phyloP scores from a whole-genome alignment of 2,888 invertebrate species.

The Eurois occulta region DNA sequence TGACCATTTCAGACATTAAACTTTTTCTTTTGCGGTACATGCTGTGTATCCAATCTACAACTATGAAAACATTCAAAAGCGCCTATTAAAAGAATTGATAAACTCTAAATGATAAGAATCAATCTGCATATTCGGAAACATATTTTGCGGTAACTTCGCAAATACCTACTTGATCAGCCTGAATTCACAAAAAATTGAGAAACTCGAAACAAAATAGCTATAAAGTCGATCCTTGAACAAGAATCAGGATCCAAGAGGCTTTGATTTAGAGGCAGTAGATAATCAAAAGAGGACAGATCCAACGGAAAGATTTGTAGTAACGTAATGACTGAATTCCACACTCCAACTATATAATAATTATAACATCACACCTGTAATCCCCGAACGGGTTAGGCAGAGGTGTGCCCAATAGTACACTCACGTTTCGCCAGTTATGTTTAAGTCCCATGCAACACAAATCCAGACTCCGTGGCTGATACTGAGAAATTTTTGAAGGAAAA shows the following conservation, averaged over 20 bases:
- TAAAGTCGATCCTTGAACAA: not conserved
- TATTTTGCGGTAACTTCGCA: not conserved
- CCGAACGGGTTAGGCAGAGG: not conserved
- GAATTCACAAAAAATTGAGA: not conserved
- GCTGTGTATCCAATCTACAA: no score
- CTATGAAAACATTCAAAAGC: no score
- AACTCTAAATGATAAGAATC: not conserved
- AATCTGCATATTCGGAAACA: not conserved
- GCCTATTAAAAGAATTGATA: not conserved
- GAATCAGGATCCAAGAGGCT: not conserved
- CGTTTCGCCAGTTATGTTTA: not conserved
- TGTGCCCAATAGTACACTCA: not conserved
- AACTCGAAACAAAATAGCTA: not conserved
- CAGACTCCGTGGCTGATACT: not conserved
- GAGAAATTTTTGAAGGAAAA: not conserved
- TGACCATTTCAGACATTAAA: not conserved
- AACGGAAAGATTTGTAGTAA: not conserved
- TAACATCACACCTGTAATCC: not conserved
- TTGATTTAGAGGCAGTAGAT: not conserved
- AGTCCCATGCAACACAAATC: not conserved
- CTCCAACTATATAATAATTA: not conserved
- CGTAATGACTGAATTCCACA: not conserved
- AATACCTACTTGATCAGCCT: not conserved
- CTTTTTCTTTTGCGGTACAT: not conserved
- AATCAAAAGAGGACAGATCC: not conserved